Evolutionary conservation across 1,140 invertebrate species (phyloP).

Genomic region (Euschistus heros): DNA sequence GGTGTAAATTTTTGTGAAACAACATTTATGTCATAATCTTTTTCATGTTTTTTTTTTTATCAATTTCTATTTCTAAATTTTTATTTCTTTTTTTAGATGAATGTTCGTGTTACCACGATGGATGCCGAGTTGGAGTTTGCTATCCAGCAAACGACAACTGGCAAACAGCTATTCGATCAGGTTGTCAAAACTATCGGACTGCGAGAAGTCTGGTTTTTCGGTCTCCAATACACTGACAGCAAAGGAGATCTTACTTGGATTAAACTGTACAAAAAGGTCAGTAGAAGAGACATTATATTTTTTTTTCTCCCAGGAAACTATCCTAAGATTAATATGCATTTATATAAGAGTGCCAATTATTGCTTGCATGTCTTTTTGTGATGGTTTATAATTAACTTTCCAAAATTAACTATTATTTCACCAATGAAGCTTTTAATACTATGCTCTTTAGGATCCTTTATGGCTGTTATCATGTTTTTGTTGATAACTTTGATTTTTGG

Average conservation of each 20-base stretch:
- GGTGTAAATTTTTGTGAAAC: too few species aligned
- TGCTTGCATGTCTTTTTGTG: too few species aligned
- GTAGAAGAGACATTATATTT: not conserved
- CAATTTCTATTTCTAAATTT: not conserved
- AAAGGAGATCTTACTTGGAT: conserved; percentile 98
- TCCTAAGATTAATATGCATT: too few species aligned
- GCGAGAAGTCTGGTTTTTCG: conserved; percentile 99
- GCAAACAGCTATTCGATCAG: conserved; percentile 99
- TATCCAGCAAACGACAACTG: conserved; percentile 98
- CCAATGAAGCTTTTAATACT: too few species aligned
- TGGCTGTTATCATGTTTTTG: too few species aligned
- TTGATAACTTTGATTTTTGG: too few species aligned
- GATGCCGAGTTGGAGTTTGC: conserved; percentile 99
- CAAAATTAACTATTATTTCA: too few species aligned
- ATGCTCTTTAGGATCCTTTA: too few species aligned
- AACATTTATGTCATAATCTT: too few species aligned
- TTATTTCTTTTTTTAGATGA: conserved; percentile 56
- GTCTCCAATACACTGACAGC: conserved; percentile 95
- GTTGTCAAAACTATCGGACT: conserved; percentile 98
- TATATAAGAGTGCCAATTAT: too few species aligned
- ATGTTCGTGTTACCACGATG: conserved; percentile 99
- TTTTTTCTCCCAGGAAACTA: too few species aligned
- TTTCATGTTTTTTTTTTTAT: not conserved
- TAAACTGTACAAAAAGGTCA: conserved; percentile 98
- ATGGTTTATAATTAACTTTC: too few species aligned